Base-by-base conservation (phyloP, 2,797 vertebrate species). In the Eleutherodactylus coqui region DNA sequence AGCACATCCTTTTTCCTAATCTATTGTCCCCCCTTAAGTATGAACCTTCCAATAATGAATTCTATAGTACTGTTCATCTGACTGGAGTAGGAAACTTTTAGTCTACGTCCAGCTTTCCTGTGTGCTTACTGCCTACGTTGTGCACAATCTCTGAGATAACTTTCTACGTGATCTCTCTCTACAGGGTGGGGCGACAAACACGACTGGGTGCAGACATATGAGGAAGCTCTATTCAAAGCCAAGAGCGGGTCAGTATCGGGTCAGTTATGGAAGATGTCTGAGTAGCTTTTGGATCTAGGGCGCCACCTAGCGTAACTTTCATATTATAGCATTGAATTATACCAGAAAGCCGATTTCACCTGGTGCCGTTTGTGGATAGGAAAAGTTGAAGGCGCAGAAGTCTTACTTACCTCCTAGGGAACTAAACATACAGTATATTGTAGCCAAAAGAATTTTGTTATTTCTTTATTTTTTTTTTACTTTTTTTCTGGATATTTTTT, bases 141-240 rank as follows among this genome's bases (percentile, higher is more conserved):
- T 7, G n/a, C 41, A 76, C 55, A 76, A 32, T 47, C 24, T 67
- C 10, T 55, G 27, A 4, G n/a, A 10, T 75, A 41, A 85, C 64
- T 29, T 17, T 1, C 19, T 11, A 9, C 21, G 60, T 84, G 1
- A 75, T 13, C 27, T 84, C 88, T 76, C 17, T 73, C 85, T 87
- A 24, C 90, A 99, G 98, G 98, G 77, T 99, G 98, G 98, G 98
- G 97, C 0, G 98, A 99, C 88, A 95, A 97, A 86, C 94, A 97
- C 88, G 94, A 96, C 88, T 99, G 98, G 98, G 96, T 96, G 0
- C 98, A 99, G 94, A 99, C 98, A 0, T 99, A 99, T 0, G 98
- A 99, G 90, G 97, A 99, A 90, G 97, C 92, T 16, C 93, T 99
- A 3, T 97, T 93, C 91, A 97, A 96, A 93, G 84, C 96, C 88